A percentile compares a stretch with the other conserved stretches of the same genome.
These are phyloP conservation scores for Sceloporus undulatus DNA, from an alignment of 2,113 vertebrate species.

Conservation along the genomic window DNA sequence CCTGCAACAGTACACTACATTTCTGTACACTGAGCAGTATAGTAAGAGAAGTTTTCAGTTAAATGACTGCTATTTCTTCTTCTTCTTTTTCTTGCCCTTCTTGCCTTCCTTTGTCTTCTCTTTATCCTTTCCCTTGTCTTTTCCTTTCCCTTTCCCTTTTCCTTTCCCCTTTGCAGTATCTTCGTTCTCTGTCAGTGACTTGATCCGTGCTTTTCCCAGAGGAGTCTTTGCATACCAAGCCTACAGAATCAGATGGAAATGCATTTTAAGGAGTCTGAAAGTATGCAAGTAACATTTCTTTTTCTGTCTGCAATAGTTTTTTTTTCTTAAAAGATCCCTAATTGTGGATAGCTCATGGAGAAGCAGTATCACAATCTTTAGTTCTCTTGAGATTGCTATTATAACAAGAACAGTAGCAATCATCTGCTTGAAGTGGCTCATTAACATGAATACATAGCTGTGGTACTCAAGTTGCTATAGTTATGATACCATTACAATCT, in stretches of 20 bases:
- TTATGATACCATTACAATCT: slow-evolving; percentile 59
- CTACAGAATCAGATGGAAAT: slow-evolving; percentile 69
- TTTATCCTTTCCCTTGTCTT: slow-evolving; percentile 33
- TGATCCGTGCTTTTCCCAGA: slow-evolving; percentile 72
- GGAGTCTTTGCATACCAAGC: slow-evolving; percentile 86
- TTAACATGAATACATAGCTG: slow-evolving; percentile 62
- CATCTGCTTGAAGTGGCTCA: slow-evolving; percentile 51
- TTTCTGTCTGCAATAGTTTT: slow-evolving; percentile 26
- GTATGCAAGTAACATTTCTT: neutral
- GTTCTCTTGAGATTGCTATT: slow-evolving; percentile 53
- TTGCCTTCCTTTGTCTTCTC: slow-evolving; percentile 38
- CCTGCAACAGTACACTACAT: neutral
- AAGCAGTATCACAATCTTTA: slow-evolving; percentile 44
- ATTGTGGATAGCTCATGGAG: slow-evolving; percentile 34
- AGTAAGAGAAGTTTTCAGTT: neutral
- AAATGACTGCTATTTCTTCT: slow-evolving; percentile 43
- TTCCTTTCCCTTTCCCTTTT: slow-evolving; percentile 50
- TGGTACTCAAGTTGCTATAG: slow-evolving; percentile 64
- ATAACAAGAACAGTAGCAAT: slow-evolving; percentile 37
- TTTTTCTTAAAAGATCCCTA: slow-evolving; percentile 32
- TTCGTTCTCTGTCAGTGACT: slow-evolving; percentile 42
- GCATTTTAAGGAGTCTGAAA: neutral
- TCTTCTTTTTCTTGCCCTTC: slow-evolving; percentile 59
- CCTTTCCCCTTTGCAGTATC: slow-evolving; percentile 47
- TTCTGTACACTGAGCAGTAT: too few relatives aligned